Percentiles rank a stretch among this genome's conserved stretches.
Evolutionary conservation across 2,797 vertebrate genomes (phyloP).

Genomic region (Astyanax mexicanus): DNA sequence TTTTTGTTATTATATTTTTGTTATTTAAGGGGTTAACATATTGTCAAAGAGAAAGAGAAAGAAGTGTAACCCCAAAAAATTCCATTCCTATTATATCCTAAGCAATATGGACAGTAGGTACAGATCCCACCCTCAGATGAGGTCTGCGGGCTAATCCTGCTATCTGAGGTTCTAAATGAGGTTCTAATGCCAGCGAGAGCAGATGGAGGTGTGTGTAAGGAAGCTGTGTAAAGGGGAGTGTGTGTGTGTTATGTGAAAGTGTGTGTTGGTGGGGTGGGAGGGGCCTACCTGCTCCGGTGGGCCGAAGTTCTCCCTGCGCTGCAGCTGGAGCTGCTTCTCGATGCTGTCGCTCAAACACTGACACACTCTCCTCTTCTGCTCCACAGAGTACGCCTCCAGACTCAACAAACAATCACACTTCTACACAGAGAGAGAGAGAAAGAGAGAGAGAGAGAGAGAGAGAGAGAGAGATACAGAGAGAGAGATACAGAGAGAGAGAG

Average conservation of each 20-base stretch:
- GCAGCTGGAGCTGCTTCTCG: slow-evolving; percentile 86
- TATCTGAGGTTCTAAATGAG: no score
- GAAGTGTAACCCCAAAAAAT: no score
- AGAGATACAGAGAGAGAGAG: background rate
- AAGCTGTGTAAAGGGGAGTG: no score
- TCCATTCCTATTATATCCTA: no score
- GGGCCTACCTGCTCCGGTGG: slow-evolving; percentile 76
- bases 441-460: slow-evolving; percentile 23
- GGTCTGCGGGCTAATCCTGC: no score
- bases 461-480: background rate
- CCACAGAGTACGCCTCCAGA: slow-evolving; percentile 91
- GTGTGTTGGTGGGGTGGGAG: background rate
- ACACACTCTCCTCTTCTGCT: slow-evolving; percentile 95
- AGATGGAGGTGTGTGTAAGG: no score
- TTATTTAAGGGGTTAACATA: no score
- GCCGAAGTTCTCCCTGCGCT: slow-evolving; percentile 70
- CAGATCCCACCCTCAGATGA: no score
- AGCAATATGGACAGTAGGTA: no score
- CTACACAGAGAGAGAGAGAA: slow-evolving; percentile 71
- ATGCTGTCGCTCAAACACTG: slow-evolving; percentile 96
- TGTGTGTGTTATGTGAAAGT: background rate
- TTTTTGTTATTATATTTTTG: no score
- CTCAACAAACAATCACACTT: slow-evolving; percentile 96
- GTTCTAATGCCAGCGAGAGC: no score
- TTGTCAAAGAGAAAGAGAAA: no score